Base-by-base conservation (phyloP, 2,113 vertebrate genomes). In the Lophura nycthemera region DNA sequence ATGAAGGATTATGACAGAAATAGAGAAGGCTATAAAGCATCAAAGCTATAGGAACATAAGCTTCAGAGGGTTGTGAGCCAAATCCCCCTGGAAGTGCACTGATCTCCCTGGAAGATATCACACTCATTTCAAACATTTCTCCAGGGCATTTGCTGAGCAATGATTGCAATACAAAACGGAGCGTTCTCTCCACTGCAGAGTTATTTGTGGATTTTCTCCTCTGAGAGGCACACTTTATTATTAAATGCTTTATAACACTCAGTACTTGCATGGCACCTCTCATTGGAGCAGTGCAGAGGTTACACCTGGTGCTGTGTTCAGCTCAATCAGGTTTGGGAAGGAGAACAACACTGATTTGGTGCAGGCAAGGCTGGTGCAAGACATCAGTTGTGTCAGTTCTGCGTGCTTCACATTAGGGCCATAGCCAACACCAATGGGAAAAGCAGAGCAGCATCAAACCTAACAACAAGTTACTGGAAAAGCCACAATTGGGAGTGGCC, bases 1-100 rank as follows among this genome's bases (percentile, higher is more conserved):
- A 95, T 94, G 96, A 95, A 93, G 88, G 77, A 95, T 95, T 96
- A 93, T 93, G 83, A 88, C 78, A 94, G 93, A 93, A 96, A 92
- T 34, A 93, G 67, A 93, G 86, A 81, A 72, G 61, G 73, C 43
- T 86, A 30, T 83, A 94, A 94, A 27, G 45, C 10, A 19, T 85
- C 91, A 93, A 89, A 89, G 80, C 83, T 83, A 15, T 13, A 69
- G 82, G 63, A 95, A 88, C 67, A 90, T 90, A 80, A 95, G 85
- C 82, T 88, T 93, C 76, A 74, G 36, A 86, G 54, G 52, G 82
- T 95, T 79, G 81, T 66, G 67, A 93, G 78, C 38, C 65, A 91
- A 94, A 83, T 67, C 89, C 84, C 88, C 56, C 65, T 74, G 72
- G 79, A 93, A 93, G 91, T n/a, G 45, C 50, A 40, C 64, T 47